Base-by-base conservation (phyloP, 2,888 invertebrate species). In the Standfussiana lucernea region DNA sequence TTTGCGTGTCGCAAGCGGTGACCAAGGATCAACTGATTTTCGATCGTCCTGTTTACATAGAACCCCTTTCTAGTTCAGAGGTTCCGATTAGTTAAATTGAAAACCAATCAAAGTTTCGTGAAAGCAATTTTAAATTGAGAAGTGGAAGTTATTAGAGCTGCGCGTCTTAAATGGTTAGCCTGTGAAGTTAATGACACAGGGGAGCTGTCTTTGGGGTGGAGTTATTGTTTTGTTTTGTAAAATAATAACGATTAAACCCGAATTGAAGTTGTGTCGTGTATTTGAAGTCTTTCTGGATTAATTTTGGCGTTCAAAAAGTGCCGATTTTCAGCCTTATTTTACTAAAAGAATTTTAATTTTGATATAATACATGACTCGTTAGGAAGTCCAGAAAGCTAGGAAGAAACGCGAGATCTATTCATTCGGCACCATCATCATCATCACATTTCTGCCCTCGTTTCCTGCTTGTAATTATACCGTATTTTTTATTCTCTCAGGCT, bases 51-150 rank as follows among this genome's bases (percentile, higher is more conserved):
- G 67, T 68, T 67, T 47, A 79, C 37, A 62, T 40, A 53, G 42
- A 21, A 66, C 72, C 70, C 78, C 62, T 72, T 79, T 53, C 53
- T 59, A 24, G 24, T 56, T 47, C 61, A 47, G 18, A 56, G 13
- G 45, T 18, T 10, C n/a, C 4, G 35, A 40, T 78, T 62, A 47
- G 66, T 35, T 40, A 47, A 37, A 68, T 68, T 79, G 79, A 68
- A 73, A 73, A 62, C 40, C 67, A 62, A 79, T 72, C 67, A 64
- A 79, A 67, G 24, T 78, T 66, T 71, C 3, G 37, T 18, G 13
- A 28, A 65, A 59, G 18, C 10, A 24, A 68, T 37, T 79, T 79
- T 47, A 67, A 78, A 78, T 40, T 45, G 53, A 28, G 45, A 67
- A 68, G 32, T 47, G 1, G 72, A n/a, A 37, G 8, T 53, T 45